A percentile compares a stretch with the other conserved stretches of the same genome.
phyloP scores from a whole-genome alignment of 2,113 vertebrate species.

The Geococcyx californianus region DNA sequence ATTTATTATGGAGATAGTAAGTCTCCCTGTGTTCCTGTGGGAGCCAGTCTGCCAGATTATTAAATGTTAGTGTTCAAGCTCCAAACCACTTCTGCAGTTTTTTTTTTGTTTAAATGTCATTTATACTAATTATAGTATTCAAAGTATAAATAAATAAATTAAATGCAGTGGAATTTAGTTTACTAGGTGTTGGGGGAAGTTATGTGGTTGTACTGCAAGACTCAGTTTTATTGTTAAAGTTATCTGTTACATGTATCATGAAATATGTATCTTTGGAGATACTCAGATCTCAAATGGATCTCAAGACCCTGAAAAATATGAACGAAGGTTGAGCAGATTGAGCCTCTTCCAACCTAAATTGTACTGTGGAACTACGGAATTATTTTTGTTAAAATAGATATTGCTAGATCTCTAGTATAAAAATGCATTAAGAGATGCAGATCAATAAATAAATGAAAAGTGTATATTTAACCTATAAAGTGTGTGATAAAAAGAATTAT shows the following conservation, averaged over 20 bases:
- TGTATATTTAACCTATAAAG: background rate
- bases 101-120: background rate
- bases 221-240: background rate
- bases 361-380: background rate
- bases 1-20: background rate
- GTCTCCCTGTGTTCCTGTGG: background rate
- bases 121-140: background rate
- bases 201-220: background rate
- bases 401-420: background rate
- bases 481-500: background rate
- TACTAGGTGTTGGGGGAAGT: background rate
- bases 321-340: background rate
- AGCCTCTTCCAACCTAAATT: background rate
- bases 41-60: background rate
- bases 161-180: background rate
- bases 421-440: background rate
- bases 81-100: background rate
- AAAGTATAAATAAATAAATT: background rate
- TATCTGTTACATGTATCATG: background rate
- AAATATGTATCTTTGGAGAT: background rate
- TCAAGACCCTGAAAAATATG: background rate
- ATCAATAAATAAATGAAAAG: background rate
- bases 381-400: background rate
- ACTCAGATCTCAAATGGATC: background rate
- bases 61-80: background rate